Conservation (phyloP, 2,797 vertebrate genomes). For the Pelochelys cantorii region DNA sequence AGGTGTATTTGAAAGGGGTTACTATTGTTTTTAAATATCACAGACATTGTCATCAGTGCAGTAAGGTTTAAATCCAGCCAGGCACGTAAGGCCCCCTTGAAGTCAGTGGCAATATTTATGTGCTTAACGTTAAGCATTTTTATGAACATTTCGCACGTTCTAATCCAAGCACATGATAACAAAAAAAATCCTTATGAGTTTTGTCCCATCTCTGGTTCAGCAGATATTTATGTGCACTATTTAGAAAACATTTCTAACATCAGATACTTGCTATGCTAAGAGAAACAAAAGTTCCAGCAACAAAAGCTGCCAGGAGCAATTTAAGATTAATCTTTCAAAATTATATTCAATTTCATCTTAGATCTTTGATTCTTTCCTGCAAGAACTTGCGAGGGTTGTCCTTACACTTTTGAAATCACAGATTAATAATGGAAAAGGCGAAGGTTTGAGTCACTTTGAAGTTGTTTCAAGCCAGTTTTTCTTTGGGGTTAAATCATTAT, state of each 20-base stretch:
- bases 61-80: neutral
- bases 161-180: neutral
- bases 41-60: neutral
- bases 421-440: constrained; percentile 34
- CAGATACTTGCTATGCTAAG: neutral
- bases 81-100: neutral
- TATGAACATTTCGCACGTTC: neutral
- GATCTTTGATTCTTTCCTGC: constrained; percentile 13
- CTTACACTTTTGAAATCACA: constrained; percentile 45
- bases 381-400: constrained; percentile 20
- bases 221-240: neutral
- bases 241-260: neutral
- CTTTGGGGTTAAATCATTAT: neutral
- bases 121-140: neutral
- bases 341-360: constrained; percentile 23
- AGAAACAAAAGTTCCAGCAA: neutral
- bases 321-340: constrained; percentile 41
- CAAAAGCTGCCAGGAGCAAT: constrained; percentile 13
- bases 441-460: neutral
- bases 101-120: neutral
- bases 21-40: neutral
- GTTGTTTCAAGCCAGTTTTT: neutral
- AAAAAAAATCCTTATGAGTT: neutral
- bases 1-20: neutral
- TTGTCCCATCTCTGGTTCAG: neutral